These are phyloP conservation scores for Odontomachus brunneus DNA, from an alignment of 1,140 invertebrate genomes.

Conservation along the genomic window DNA sequence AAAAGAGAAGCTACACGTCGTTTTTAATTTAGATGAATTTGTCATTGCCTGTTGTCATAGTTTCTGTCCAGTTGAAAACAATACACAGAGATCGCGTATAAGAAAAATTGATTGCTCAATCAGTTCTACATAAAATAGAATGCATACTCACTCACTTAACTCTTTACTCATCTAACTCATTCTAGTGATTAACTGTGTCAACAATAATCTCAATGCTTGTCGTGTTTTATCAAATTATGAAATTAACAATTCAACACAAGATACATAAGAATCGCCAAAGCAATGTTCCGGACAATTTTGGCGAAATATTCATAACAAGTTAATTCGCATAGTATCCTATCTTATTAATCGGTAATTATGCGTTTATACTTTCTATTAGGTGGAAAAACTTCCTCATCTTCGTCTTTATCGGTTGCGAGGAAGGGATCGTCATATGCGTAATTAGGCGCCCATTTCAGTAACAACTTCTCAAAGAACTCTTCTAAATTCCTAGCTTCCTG, in stretches of 20 bases:
- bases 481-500: constrained; percentile 93
- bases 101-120: neutral
- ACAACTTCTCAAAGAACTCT: constrained; percentile 93
- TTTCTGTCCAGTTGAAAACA: too few relatives aligned
- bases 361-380: constrained; percentile 87
- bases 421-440: constrained; percentile 88
- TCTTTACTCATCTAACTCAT: neutral
- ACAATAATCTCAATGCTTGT: constrained; percentile 17
- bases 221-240: constrained; percentile 12
- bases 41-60: too few relatives aligned
- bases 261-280: constrained; percentile 17
- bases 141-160: neutral
- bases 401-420: constrained; percentile 81
- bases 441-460: constrained; percentile 92
- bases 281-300: constrained; percentile 12
- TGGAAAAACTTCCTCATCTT: constrained; percentile 85
- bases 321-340: neutral
- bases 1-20: neutral
- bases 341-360: constrained; percentile 85
- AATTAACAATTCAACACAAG: neutral
- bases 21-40: neutral
- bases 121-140: neutral
- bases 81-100: too few relatives aligned
- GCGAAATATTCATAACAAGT: constrained; percentile 6
- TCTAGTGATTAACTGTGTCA: neutral